phyloP scores from a whole-genome alignment of 2,113 vertebrate species.

The Mastomys coucha region DNA sequence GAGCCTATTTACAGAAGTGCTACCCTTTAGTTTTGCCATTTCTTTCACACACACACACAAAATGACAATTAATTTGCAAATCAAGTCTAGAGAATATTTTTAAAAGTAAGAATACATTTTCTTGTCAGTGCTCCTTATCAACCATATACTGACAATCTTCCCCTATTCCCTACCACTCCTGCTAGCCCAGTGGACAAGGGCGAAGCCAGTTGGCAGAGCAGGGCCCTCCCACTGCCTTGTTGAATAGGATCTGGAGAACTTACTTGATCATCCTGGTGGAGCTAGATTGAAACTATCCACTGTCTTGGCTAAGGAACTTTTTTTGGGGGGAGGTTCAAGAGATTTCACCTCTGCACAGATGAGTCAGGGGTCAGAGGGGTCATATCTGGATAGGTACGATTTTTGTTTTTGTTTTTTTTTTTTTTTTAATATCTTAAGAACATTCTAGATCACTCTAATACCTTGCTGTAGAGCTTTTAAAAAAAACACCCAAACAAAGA shows the following conservation, averaged over 20 bases:
- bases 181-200: neutral
- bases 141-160: neutral
- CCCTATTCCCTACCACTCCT: neutral
- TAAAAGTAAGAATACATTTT: neutral
- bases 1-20: neutral
- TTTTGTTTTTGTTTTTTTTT: neutral
- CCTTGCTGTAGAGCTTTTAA: neutral
- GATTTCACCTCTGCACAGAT: neutral
- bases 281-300: accelerated
- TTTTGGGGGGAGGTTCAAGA: neutral
- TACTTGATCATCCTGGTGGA: too few species aligned
- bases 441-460: neutral
- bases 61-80: neutral
- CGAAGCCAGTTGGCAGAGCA: accelerated
- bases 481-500: neutral
- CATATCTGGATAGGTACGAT: neutral
- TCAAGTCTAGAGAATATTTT: neutral
- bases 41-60: neutral
- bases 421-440: neutral
- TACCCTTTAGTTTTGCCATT: neutral
- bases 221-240: neutral
- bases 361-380: neutral
- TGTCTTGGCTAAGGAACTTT: neutral
- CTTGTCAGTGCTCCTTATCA: neutral
- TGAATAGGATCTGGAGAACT: neutral